Conservation (phyloP, 2,113 vertebrate species). For the Sclerurus mexicanus region DNA sequence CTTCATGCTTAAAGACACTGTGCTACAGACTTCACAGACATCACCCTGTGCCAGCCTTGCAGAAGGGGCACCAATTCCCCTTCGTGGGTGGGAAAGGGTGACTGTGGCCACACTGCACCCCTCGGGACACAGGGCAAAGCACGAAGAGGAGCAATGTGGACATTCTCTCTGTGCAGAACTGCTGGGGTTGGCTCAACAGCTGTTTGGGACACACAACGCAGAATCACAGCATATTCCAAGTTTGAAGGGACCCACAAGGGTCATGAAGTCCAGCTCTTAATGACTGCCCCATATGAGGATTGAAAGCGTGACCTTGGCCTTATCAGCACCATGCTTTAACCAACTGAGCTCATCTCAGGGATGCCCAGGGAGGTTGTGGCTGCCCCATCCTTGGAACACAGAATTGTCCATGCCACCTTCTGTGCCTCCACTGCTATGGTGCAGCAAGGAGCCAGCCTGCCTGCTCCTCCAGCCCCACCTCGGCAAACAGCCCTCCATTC, state of each 20-base stretch:
- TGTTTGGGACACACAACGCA: neutral
- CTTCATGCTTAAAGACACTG: neutral
- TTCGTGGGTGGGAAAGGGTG: neutral
- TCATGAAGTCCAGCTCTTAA: too few relatives aligned
- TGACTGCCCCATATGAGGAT: too few relatives aligned
- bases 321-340: too few relatives aligned
- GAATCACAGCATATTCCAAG: too few relatives aligned
- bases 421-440: rapidly evolving
- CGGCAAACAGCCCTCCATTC: neutral
- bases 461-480: neutral
- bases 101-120: neutral
- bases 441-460: neutral
- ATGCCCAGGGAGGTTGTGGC: too few relatives aligned
- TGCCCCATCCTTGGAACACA: neutral
- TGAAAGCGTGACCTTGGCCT: too few relatives aligned
- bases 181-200: rapidly evolving
- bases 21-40: neutral
- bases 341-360: too few relatives aligned
- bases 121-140: neutral
- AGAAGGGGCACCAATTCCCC: neutral
- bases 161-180: neutral
- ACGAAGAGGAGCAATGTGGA: neutral
- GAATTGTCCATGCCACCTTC: neutral
- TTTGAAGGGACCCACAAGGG: too few relatives aligned
- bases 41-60: too few relatives aligned